A percentile compares a stretch with the other conserved stretches of the same genome.
These are phyloP conservation scores for Hyles euphorbiae DNA, from an alignment of 1,140 invertebrate species.

Conservation along the genomic window DNA sequence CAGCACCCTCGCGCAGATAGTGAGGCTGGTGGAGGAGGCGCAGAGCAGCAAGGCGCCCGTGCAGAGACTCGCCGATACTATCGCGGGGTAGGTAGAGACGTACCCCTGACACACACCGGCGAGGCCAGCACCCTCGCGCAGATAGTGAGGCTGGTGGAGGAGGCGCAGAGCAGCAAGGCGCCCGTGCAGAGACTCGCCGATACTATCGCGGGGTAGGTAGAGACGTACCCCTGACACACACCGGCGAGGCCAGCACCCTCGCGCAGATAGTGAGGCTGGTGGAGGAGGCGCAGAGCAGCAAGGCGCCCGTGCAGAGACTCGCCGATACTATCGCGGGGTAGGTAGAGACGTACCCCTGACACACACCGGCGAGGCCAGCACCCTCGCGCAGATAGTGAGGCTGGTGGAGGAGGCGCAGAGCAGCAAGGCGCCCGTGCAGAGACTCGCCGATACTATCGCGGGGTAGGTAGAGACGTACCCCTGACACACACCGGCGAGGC, in stretches of 20 bases:
- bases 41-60: conserved; percentile 99
- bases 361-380: conserved; percentile 97
- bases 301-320: conserved; percentile 97
- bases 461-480: conserved; percentile 71
- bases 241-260: conserved; percentile 96
- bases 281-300: conserved; percentile 98
- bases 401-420: conserved; percentile 99
- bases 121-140: conserved; percentile 97
- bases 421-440: conserved; percentile 98
- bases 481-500: conserved; percentile 98
- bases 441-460: conserved; percentile 96
- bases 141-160: conserved; percentile 97
- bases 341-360: conserved; percentile 9
- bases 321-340: conserved; percentile 96
- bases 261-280: conserved; percentile 97
- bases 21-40: conserved; percentile 96
- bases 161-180: conserved; percentile 98
- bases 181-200: conserved; percentile 98
- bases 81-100: conserved; percentile 82
- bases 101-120: conserved; percentile 90
- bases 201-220: conserved; percentile 88
- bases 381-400: conserved; percentile 95
- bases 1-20: conserved; percentile 97
- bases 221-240: conserved; percentile 80
- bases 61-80: conserved; percentile 96